Evolutionary conservation across 1,140 invertebrate genomes (phyloP).

Genomic region (Cotesia glomerata): DNA sequence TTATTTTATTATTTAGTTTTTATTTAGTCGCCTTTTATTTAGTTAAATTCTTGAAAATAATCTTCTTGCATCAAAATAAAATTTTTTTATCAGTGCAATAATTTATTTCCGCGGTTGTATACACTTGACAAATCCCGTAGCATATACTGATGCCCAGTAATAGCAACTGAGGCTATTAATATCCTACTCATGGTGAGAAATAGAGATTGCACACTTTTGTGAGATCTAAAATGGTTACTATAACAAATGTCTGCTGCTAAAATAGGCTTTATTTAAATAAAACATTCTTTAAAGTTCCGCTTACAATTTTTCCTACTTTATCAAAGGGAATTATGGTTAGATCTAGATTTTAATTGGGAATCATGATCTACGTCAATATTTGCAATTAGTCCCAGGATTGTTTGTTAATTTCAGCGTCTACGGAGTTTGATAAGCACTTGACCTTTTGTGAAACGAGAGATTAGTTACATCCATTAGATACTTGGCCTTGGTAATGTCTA

Average conservation of each 20-base stretch:
- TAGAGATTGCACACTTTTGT: conserved; percentile 31
- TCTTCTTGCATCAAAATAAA: too few species aligned
- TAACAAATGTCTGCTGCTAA: background rate
- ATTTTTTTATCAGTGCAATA: background rate
- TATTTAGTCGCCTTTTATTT: too few species aligned
- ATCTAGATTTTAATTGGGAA: too few species aligned
- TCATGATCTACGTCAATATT: too few species aligned
- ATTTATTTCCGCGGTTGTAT: conserved; percentile 34
- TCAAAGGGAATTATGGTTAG: too few species aligned
- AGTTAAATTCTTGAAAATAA: too few species aligned
- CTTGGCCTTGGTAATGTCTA: too few species aligned
- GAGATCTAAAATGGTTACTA: conserved; percentile 3
- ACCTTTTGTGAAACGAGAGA: background rate
- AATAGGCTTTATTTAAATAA: background rate
- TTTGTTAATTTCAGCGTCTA: background rate
- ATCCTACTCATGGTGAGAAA: conserved; percentile 31
- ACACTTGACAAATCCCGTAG: conserved; percentile 31
- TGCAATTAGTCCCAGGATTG: too few species aligned
- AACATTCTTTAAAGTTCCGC: background rate
- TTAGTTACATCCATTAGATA: too few species aligned
- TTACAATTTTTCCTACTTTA: too few species aligned
- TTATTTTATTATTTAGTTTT: too few species aligned
- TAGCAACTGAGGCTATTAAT: conserved; percentile 36
- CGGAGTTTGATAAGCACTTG: background rate
- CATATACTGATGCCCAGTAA: conserved; percentile 36